Percentiles rank a stretch among this genome's conserved stretches.
Evolutionary conservation across 2,888 invertebrate genomes (phyloP).

Genomic region (Mythimna ferrago): DNA sequence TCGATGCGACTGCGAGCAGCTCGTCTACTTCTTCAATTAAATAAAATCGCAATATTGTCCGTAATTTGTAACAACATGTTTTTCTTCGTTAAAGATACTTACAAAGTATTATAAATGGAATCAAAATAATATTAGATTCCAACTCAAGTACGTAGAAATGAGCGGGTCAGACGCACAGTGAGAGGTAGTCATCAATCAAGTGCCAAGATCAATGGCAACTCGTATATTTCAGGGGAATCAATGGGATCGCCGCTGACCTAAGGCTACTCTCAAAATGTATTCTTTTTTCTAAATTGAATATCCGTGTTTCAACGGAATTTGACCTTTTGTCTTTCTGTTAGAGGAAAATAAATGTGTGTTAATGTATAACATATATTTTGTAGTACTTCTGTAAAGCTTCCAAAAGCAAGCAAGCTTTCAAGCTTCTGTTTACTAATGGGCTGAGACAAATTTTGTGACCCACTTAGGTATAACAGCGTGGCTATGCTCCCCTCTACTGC

Average conservation of each 20-base stretch:
- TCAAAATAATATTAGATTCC: conserved; percentile 8
- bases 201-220: conserved; percentile 38
- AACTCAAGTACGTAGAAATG: conserved; percentile 3
- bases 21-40: too few species aligned
- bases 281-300: conserved; percentile 50
- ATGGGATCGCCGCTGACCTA: conserved; percentile 38
- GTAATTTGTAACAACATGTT: too few species aligned
- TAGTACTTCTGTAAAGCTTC: neutral
- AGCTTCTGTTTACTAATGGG: neutral
- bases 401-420: too few species aligned
- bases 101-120: neutral
- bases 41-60: too few species aligned
- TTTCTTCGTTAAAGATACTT: neutral
- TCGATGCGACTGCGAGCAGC: too few species aligned
- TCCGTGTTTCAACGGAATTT: conserved; percentile 32
- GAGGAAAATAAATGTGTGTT: neutral
- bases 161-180: neutral
- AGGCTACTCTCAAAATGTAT: conserved; percentile 30
- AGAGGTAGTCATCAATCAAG: conserved; percentile 43
- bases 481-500: neutral
- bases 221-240: conserved; percentile 50
- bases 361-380: neutral
- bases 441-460: neutral
- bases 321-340: conserved; percentile 22
- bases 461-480: neutral